Evolutionary conservation across 2,888 invertebrate genomes (phyloP).

Genomic region (Dyspetes luteomarginatus): DNA sequence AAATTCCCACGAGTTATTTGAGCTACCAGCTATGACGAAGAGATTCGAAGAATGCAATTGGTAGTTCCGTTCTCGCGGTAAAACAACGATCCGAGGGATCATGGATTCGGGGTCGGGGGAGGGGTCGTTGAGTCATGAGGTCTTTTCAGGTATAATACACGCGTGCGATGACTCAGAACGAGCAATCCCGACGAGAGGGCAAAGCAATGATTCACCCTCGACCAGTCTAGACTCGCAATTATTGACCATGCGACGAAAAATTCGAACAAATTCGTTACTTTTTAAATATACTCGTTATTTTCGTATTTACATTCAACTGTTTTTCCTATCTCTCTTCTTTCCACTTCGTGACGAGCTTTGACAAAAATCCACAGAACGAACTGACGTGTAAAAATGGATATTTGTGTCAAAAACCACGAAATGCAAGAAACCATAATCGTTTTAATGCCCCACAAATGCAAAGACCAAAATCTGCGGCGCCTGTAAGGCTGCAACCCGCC

Average conservation of each 20-base stretch:
- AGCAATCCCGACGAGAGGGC: slow-evolving; percentile 65
- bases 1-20: not conserved
- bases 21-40: slow-evolving; percentile 22
- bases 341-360: not conserved
- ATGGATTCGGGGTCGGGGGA: not conserved
- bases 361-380: not conserved
- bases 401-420: slow-evolving; percentile 12
- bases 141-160: slow-evolving; percentile 69
- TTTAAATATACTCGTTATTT: too few species aligned
- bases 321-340: not conserved
- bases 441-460: too few species aligned
- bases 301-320: too few species aligned
- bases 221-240: slow-evolving; percentile 61
- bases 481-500: slow-evolving; percentile 28
- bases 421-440: not conserved
- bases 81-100: not conserved
- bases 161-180: slow-evolving; percentile 65
- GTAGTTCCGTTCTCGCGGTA: not conserved
- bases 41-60: slow-evolving; percentile 42
- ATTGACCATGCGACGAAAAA: slow-evolving; percentile 9
- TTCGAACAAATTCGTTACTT: too few species aligned
- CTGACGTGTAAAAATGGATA: not conserved
- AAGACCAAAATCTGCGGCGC: not conserved
- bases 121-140: slow-evolving; percentile 71
- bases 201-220: slow-evolving; percentile 74